A percentile compares a stretch with the other conserved stretches of the same genome.
Evolutionary conservation across 2,797 vertebrate genomes (phyloP).

Genomic region (Helicolenus hilgendorfi): DNA sequence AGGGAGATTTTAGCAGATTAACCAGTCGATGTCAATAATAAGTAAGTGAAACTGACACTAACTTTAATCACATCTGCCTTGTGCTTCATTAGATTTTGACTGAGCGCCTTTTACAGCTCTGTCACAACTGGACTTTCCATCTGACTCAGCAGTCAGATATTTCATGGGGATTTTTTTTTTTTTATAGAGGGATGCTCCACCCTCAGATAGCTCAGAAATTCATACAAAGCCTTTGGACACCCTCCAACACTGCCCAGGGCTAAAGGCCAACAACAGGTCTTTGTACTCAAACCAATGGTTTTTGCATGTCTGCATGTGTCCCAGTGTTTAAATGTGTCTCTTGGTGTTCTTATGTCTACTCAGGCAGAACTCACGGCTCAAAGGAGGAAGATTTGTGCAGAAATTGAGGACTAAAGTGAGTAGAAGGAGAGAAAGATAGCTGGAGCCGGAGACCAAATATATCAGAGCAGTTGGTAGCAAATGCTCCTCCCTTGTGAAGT

Average conservation of each 20-base stretch:
- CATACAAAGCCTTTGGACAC: conserved; percentile 10
- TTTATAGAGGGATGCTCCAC: conserved; percentile 23
- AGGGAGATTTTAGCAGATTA: not conserved
- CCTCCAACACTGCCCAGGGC: not conserved
- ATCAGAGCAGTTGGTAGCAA: not conserved
- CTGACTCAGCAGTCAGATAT: conserved; percentile 23
- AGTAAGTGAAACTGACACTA: not conserved
- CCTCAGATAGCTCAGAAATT: conserved; percentile 20
- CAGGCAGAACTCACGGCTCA: not conserved
- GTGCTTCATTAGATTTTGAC: not conserved
- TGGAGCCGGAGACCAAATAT: not conserved
- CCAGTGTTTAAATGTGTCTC: not conserved
- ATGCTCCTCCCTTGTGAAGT: not conserved
- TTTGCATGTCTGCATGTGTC: not conserved
- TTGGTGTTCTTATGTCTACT: not conserved
- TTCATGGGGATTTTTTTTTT: conserved; percentile 25
- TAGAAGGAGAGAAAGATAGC: not conserved
- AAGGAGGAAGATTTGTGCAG: conserved; percentile 25
- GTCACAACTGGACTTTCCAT: conserved; percentile 42
- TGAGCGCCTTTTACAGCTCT: not conserved
- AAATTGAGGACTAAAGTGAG: not conserved
- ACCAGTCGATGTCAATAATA: not conserved
- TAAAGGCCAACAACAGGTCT: not conserved
- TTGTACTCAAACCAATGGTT: not conserved
- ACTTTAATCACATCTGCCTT: not conserved